Evolutionary conservation across 2,888 invertebrate species (phyloP).

Genomic region (Tridacna gigas): DNA sequence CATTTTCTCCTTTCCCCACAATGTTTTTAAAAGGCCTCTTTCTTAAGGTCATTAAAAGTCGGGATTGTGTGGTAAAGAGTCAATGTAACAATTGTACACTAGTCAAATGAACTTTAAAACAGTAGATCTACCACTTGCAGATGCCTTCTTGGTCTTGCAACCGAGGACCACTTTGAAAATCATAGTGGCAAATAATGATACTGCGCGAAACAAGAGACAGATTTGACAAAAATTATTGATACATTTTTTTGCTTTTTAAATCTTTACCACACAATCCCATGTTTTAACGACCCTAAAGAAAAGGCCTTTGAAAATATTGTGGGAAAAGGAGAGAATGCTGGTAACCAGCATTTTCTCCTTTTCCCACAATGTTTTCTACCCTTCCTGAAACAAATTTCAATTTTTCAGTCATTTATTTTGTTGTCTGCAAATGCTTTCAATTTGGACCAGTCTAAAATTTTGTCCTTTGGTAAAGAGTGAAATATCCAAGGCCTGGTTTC

Average conservation of each 20-base stretch:
- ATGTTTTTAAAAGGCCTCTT: background rate
- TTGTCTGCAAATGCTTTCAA: background rate
- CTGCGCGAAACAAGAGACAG: too few relatives aligned
- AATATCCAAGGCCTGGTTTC: too few relatives aligned
- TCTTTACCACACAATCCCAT: background rate
- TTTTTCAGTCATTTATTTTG: background rate
- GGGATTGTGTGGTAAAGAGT: too few relatives aligned
- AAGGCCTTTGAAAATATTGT: background rate
- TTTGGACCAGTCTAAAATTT: background rate
- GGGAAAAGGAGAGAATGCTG: background rate
- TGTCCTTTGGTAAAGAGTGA: background rate
- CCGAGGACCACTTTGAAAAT: too few relatives aligned
- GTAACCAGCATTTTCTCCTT: background rate
- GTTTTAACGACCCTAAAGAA: background rate
- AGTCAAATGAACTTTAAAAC: too few relatives aligned
- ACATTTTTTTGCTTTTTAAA: background rate
- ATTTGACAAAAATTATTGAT: too few relatives aligned
- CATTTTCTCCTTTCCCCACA: background rate
- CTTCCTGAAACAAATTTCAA: background rate
- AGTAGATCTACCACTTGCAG: too few relatives aligned
- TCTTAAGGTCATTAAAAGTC: background rate
- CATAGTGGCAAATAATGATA: too few relatives aligned
- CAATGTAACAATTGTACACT: too few relatives aligned
- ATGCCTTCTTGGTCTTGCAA: too few relatives aligned
- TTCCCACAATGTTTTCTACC: constrained; percentile 2